Evolutionary conservation across 1,140 invertebrate species (phyloP).

Genomic region (Harpegnathos saltator): DNA sequence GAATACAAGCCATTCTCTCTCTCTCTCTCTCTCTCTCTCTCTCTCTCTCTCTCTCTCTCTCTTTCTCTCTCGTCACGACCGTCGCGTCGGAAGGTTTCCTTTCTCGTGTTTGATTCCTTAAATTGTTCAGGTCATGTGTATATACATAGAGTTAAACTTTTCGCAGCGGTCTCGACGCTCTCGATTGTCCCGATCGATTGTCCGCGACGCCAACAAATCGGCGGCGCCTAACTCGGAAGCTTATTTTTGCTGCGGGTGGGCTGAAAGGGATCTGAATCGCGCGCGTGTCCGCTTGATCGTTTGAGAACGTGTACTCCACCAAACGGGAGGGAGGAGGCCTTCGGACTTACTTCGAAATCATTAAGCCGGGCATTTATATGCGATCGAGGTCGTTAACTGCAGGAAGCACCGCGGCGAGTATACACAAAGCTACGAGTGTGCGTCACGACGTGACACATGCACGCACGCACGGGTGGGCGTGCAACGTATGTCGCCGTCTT

Average conservation of each 20-base stretch:
- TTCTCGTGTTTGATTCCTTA: too few relatives aligned
- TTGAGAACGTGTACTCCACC: constrained; percentile 66
- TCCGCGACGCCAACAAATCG: constrained; percentile 39
- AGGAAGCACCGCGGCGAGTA: constrained; percentile 80
- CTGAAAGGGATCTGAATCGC: too few relatives aligned
- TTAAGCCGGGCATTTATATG: constrained; percentile 81
- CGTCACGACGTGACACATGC: constrained; percentile 51
- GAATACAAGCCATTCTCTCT: too few relatives aligned
- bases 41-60: too few relatives aligned
- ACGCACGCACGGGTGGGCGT: constrained; percentile 7
- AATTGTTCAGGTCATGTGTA: too few relatives aligned
- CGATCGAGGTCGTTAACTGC: constrained; percentile 84
- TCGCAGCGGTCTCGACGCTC: too few relatives aligned
- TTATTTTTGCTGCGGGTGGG: background rate
- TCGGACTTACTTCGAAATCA: constrained; percentile 80
- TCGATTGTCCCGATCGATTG: constrained; percentile 23
- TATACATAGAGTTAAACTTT: too few relatives aligned
- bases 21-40: too few relatives aligned
- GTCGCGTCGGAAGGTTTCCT: too few relatives aligned
- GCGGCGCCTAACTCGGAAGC: constrained; percentile 27
- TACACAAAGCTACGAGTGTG: constrained; percentile 37
- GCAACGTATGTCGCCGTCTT: background rate
- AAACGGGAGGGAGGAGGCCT: constrained; percentile 63
- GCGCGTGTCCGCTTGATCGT: background rate
- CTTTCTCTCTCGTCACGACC: too few relatives aligned